phyloP scores from a whole-genome alignment of 2,888 invertebrate genomes.

The Phorcus lineatus region DNA sequence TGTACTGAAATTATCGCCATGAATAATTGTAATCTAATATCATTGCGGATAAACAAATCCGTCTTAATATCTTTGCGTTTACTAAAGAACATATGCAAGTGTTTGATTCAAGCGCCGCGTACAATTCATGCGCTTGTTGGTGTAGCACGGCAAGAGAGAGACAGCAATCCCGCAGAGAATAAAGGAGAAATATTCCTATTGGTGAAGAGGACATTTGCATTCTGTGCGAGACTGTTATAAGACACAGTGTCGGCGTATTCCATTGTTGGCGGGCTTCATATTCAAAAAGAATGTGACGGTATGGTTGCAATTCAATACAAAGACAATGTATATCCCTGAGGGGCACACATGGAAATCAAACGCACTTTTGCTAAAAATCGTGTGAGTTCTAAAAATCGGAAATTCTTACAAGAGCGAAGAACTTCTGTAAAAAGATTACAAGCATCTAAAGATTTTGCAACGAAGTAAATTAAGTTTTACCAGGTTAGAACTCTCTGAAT shows the following conservation, averaged over 20 bases:
- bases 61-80: no score
- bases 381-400: not conserved
- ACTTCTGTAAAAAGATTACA: no score
- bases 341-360: not conserved
- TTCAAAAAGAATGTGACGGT: not conserved
- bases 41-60: no score
- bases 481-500: not conserved
- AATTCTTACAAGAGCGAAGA: no score
- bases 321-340: conserved; percentile 1
- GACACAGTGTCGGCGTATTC: conserved; percentile 15
- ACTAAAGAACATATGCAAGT: no score
- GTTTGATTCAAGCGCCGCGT: no score
- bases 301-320: conserved; percentile 12
- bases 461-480: not conserved
- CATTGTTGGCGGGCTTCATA: conserved; percentile 3
- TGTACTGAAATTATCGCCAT: no score
- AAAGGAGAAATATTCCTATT: not conserved
- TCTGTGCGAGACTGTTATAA: conserved; percentile 18
- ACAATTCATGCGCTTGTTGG: not conserved
- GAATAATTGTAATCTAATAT: no score
- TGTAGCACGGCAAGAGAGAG: not conserved
- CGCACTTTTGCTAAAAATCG: conserved; percentile 3
- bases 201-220: conserved; percentile 7
- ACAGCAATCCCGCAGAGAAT: not conserved
- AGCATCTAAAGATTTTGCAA: not conserved